These are phyloP conservation scores for Mormyrops boulengeri DNA, from an alignment of 2,797 vertebrate genomes.

Conservation along the genomic window DNA sequence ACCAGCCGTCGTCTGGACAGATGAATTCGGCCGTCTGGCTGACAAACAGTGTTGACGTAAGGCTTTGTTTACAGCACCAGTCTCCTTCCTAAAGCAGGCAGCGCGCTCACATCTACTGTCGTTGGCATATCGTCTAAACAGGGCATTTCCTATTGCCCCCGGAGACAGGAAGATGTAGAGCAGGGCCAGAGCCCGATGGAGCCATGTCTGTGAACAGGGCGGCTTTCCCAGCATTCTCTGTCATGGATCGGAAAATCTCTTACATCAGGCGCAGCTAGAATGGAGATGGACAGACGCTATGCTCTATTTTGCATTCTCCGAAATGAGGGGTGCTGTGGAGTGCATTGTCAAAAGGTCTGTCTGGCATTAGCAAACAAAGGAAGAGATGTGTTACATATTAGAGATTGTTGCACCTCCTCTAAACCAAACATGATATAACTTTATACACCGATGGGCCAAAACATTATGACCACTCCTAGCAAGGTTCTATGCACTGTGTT, in stretches of 20 bases:
- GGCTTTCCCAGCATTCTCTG: constrained; percentile 13
- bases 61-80: constrained; percentile 16
- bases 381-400: background rate
- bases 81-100: constrained; percentile 33
- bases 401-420: background rate
- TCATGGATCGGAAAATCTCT: background rate
- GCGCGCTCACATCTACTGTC: constrained; percentile 40
- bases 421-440: background rate
- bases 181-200: background rate
- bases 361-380: background rate
- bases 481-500: background rate
- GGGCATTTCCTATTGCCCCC: constrained; percentile 57
- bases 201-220: background rate
- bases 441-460: background rate
- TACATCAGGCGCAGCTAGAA: background rate
- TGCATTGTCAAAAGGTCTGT: background rate
- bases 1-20: background rate
- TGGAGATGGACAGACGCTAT: background rate
- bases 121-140: constrained; percentile 54
- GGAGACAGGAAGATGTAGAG: constrained; percentile 22
- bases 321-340: background rate
- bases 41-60: background rate
- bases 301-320: background rate
- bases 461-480: background rate
- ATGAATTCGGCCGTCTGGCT: background rate